Base-by-base conservation (phyloP, 1,140 invertebrate species). In the Scaptomyza montana region DNA sequence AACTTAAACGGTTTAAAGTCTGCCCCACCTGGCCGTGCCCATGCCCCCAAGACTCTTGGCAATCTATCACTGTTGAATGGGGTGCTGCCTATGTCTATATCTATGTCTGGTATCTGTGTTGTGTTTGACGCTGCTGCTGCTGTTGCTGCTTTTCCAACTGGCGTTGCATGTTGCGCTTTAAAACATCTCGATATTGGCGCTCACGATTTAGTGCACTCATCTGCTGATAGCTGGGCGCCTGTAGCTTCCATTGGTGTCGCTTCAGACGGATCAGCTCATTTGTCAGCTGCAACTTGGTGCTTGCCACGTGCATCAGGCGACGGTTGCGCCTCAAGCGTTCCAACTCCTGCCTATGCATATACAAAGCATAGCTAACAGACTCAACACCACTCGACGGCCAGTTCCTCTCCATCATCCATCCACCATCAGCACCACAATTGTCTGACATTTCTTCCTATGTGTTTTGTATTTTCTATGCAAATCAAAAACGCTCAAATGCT, bases 261-360 rank as follows among this genome's bases (percentile, higher is more conserved):
- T 62, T 47, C 12, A 43, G 62, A 54, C 50, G 65, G 21, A 82
- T 87, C 73, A 87, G 77, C 62, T 79, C 82, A 54, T 87, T 69
- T 65, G 85, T 89, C 79, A 89, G 61, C 41, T 61, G 66, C 65
- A 82, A 10, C 53, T 87, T 82, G 68, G 84, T 87, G 62, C 33
- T 61, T 50, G 64, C 73, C 21, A 87, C 49, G 10, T 69, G 65
- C 84, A 82, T 82, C 33, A 82, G 13, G 13, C 70, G 73, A 10
- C 72, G 39, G n/a, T 53, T 56, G 12, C 79, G 80, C 67, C 64
- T 77, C 50, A 70, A 72, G 19, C 82, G 82, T 0, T 45, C 25
- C 72, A 87, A 30, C 55, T 89, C 84, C 69, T 56, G 51, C 8
- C 73, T 63, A 57, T 87, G 79, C 66, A 79, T 46, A 47, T 68